Evolutionary conservation across 2,113 vertebrate species (phyloP).

Genomic region (Dicaeum eximium): DNA sequence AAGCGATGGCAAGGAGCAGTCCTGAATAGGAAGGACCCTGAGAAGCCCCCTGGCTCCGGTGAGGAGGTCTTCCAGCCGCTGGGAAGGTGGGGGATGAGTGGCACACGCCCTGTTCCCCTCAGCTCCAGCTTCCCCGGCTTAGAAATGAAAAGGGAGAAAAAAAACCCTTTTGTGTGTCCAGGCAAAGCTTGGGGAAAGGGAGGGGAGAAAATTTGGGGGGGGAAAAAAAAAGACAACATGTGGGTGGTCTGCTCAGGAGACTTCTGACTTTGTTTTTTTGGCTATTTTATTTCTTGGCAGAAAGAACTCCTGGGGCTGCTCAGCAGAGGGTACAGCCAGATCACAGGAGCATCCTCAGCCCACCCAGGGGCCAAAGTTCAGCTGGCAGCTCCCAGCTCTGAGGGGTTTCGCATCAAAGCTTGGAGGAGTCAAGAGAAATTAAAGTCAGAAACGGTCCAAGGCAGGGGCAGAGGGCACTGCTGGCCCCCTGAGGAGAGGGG

Average conservation of each 20-base stretch:
- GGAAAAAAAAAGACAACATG: background rate
- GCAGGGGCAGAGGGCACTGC: background rate
- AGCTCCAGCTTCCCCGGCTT: background rate
- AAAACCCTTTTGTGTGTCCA: background rate
- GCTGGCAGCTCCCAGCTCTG: background rate
- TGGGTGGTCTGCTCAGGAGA: conserved; percentile 56
- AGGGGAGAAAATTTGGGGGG: background rate
- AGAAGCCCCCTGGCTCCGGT: rapidly evolving
- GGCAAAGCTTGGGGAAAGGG: conserved; percentile 1
- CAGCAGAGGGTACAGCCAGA: conserved; percentile 18
- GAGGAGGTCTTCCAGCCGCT: background rate
- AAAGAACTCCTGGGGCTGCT: conserved; percentile 51
- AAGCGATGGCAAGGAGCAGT: background rate
- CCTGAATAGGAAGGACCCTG: background rate
- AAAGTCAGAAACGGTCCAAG: conserved; percentile 40
- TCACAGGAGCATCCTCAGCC: conserved; percentile 53
- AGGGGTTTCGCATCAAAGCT: conserved; percentile 45
- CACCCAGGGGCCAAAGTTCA: conserved; percentile 63
- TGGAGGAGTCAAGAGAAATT: conserved; percentile 43
- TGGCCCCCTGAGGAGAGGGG: background rate
- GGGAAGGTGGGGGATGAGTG: background rate
- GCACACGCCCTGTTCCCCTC: background rate
- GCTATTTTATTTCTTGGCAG: conserved; percentile 52
- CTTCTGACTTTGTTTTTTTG: conserved; percentile 57
- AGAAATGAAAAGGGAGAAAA: conserved; percentile 8